A percentile compares a stretch with the other conserved stretches of the same genome.
These are phyloP conservation scores for Fistularia commersonii DNA, from an alignment of 2,797 vertebrate species.

Conservation along the genomic window DNA sequence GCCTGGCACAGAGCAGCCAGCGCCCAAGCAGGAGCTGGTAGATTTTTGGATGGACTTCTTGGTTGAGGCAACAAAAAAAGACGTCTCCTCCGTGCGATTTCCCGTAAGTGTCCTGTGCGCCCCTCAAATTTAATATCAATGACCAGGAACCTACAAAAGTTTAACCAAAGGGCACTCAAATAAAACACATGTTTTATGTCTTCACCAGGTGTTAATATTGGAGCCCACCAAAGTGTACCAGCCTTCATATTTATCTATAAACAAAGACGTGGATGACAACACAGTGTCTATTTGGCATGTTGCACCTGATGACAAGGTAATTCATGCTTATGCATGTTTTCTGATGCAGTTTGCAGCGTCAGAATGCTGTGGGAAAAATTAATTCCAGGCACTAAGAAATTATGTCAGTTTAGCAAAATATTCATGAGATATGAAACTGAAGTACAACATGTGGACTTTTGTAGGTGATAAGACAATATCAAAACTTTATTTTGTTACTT, in stretches of 20 bases:
- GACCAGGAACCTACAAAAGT: neutral
- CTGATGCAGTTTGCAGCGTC: no score
- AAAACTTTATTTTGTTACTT: no score
- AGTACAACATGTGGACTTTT: no score
- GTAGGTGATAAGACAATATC: no score
- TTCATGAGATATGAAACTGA: no score
- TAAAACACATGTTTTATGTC: neutral
- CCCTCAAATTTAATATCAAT: no score
- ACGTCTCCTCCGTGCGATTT: constrained; percentile 92
- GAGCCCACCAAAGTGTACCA: constrained; percentile 98
- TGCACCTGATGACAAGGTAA: constrained; percentile 88
- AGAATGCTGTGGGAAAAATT: no score
- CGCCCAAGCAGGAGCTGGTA: constrained; percentile 87
- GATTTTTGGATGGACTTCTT: constrained; percentile 99
- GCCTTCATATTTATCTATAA: constrained; percentile 95
- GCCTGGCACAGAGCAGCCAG: constrained; percentile 79
- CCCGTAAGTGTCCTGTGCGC: constrained; percentile 78
- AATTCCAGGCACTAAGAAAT: no score
- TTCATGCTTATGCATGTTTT: neutral
- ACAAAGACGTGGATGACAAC: constrained; percentile 94
- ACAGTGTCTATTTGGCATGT: constrained; percentile 97
- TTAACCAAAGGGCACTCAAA: neutral
- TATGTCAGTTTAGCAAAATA: no score
- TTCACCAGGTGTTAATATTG: constrained; percentile 88
- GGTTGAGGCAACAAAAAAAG: constrained; percentile 92